phyloP scores from a whole-genome alignment of 2,797 vertebrate genomes.

The Gorsachius magnificus region DNA sequence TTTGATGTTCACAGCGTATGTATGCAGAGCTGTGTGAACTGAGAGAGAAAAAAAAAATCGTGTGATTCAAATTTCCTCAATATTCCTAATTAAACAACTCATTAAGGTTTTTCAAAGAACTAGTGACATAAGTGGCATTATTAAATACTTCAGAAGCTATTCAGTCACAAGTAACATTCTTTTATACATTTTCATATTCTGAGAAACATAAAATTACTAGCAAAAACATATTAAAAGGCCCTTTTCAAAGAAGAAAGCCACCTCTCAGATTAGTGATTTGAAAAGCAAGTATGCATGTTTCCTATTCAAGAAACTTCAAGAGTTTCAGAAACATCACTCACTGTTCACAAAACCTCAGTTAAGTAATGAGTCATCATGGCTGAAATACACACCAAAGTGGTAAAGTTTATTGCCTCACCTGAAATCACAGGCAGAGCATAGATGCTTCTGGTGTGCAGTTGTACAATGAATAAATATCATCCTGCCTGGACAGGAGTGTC shows the following conservation, averaged over 20 bases:
- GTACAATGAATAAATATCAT: not conserved
- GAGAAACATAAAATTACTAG: constrained; percentile 35
- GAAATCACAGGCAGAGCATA: not conserved
- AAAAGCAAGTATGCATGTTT: constrained; percentile 12
- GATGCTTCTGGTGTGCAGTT: not conserved
- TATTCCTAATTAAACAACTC: constrained; percentile 43
- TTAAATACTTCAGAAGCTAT: constrained; percentile 46
- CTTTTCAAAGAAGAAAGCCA: constrained; percentile 33
- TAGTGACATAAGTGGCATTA: constrained; percentile 23
- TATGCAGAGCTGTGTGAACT: not conserved
- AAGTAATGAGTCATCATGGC: not conserved
- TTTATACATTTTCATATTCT: constrained; percentile 27
- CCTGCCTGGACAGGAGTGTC: not conserved
- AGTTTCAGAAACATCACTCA: constrained; percentile 45
- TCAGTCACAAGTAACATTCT: constrained; percentile 32
- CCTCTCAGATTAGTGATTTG: constrained; percentile 40
- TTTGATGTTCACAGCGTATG: not conserved
- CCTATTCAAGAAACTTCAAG: constrained; percentile 50
- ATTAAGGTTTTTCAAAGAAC: constrained; percentile 34
- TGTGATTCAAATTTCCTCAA: not conserved
- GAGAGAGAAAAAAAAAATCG: not conserved
- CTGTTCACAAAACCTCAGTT: not conserved
- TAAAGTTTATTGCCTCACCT: not conserved
- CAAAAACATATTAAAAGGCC: constrained; percentile 21
- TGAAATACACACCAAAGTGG: not conserved